Base-by-base conservation (phyloP, 1,140 invertebrate species). In the Drosophila parvula region DNA sequence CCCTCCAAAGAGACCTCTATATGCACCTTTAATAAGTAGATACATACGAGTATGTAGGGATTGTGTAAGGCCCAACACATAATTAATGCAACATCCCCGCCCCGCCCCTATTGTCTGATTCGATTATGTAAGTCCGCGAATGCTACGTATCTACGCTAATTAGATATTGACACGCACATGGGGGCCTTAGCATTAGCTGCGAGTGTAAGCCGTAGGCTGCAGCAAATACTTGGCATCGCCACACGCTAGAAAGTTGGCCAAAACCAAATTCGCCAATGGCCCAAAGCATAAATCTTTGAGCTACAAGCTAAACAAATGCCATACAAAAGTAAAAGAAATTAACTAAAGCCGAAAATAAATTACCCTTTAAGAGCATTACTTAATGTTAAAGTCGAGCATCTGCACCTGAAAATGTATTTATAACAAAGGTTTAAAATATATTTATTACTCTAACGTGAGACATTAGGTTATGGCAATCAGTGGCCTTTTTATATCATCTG, bases 161-260 rank as follows among this genome's bases (percentile, higher is more conserved):
- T 88, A 86, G 83, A 43, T 56, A 44, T 56, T 83, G 53, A 70
- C 82, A 86, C 82, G 82, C 82, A 82, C 62, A 48, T n/a, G 63
- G 32, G 22, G 55, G 56, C 41, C 18, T 36, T 38, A 43, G 47
- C 22, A 48, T 48, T 61, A 50, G 44, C 58, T 9, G 43, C 16
- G 45, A 12, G 45, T 44, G 59, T 45, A 36, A 30, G 28, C 41
- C 27, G 28, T 40, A 27, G 55, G 53, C 61, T 55, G 47, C 41
- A 60, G 28, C 30, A 38, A 43, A 51, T 79, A 78, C 78, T 89
- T 84, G 78, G 79, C 80, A 88, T 88, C 79, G 88, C 79, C 78
- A 78, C 74, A 84, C 84, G 78, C 85, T 88, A 84, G 84, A 88
- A 88, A 88, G 84, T 88, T 89, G 77, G 80, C 77, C 69, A 81